A percentile compares a stretch with the other conserved stretches of the same genome.
Evolutionary conservation across 2,113 vertebrate species (phyloP).

Genomic region (Acrocephalus arundinaceus): DNA sequence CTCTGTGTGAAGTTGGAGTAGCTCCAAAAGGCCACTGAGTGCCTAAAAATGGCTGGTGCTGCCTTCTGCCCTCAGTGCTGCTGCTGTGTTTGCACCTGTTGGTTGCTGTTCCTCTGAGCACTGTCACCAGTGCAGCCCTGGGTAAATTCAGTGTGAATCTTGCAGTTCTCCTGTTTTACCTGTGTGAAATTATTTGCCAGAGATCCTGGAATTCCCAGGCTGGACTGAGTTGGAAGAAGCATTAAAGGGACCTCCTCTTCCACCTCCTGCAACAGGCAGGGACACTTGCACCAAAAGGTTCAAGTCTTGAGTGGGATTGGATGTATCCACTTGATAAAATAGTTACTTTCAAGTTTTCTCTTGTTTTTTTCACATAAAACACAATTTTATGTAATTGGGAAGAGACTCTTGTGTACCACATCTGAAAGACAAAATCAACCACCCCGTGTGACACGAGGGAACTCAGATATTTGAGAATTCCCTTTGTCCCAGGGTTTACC

Average conservation of each 20-base stretch:
- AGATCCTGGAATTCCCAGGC: neutral
- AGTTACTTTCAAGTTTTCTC: neutral
- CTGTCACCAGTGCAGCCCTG: neutral
- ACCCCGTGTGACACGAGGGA: neutral
- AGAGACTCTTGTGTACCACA: neutral
- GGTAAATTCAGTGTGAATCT: no score
- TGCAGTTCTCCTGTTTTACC: neutral
- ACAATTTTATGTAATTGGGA: neutral
- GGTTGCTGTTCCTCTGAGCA: accelerated
- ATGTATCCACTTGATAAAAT: neutral
- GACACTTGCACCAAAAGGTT: neutral
- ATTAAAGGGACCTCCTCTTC: neutral
- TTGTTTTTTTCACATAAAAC: neutral
- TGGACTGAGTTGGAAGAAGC: neutral
- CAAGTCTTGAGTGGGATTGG: neutral
- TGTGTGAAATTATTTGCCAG: neutral
- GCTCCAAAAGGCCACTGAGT: neutral
- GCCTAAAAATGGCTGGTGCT: accelerated
- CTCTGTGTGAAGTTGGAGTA: neutral
- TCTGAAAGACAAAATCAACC: neutral
- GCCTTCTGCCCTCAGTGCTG: accelerated
- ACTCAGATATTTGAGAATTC: accelerated
- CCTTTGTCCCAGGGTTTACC: neutral
- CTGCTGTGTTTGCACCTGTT: accelerated
- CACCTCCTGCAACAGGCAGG: neutral